phyloP scores from a whole-genome alignment of 2,113 vertebrate species.

The Embiotoca jacksoni region DNA sequence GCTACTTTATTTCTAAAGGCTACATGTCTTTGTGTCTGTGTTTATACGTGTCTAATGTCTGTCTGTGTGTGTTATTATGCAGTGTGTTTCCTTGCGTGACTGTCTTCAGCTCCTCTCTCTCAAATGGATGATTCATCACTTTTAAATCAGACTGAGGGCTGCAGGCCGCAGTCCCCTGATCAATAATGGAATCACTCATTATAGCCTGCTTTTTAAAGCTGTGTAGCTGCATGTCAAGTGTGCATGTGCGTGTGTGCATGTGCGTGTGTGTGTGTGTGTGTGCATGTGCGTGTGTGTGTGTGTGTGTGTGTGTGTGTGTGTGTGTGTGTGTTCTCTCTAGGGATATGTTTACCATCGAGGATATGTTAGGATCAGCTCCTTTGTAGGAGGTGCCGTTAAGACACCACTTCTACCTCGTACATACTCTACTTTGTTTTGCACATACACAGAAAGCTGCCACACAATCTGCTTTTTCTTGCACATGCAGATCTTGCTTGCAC shows the following conservation, averaged over 20 bases:
- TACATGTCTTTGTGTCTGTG: neutral
- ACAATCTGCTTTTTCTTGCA: too few species aligned
- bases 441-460: too few species aligned
- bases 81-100: constrained; percentile 14
- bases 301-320: neutral
- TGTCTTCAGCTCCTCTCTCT: constrained; percentile 18
- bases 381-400: too few species aligned
- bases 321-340: too few species aligned
- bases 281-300: neutral
- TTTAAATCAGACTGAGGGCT: constrained; percentile 25
- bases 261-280: too few species aligned
- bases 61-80: neutral
- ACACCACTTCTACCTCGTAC: too few species aligned
- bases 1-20: neutral
- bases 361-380: too few species aligned
- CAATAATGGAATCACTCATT: constrained; percentile 45
- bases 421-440: too few species aligned
- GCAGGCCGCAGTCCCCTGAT: constrained; percentile 30
- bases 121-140: constrained; percentile 36
- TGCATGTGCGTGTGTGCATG: neutral
- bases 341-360: too few species aligned
- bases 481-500: too few species aligned
- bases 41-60: neutral
- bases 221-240: neutral
- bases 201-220: constrained; percentile 23